Percentiles rank a stretch among this genome's conserved stretches.
These are phyloP conservation scores for Poeciliopsis paucimaculata DNA, from an alignment of 2,797 vertebrate species.

Conservation along the genomic window DNA sequence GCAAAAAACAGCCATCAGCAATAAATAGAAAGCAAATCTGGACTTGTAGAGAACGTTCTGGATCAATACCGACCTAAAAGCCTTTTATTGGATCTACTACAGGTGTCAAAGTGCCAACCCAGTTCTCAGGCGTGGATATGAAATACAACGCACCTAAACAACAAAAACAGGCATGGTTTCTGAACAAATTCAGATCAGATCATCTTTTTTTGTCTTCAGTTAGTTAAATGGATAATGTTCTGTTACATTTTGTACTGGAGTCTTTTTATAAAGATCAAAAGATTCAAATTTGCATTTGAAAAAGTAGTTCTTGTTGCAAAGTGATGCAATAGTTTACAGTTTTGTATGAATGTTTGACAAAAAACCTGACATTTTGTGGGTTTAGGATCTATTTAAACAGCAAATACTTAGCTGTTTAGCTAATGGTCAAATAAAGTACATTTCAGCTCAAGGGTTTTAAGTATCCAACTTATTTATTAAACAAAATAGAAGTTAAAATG, in stretches of 20 bases:
- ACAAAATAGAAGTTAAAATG: neutral
- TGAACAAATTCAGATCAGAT: neutral
- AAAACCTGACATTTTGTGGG: neutral
- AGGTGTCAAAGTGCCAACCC: slow-evolving; percentile 42
- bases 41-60: slow-evolving; percentile 6
- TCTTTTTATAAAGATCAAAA: neutral
- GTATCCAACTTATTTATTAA: neutral
- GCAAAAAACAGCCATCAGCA: neutral
- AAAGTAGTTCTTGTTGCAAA: neutral
- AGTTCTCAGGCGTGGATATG: slow-evolving; percentile 14
- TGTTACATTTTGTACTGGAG: neutral
- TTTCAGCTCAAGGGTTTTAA: neutral
- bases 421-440: neutral
- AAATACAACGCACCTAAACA: neutral
- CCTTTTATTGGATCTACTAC: slow-evolving; percentile 30
- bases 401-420: neutral
- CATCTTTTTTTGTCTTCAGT: neutral
- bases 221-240: neutral
- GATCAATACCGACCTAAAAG: slow-evolving; percentile 49
- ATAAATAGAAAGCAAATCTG: slow-evolving; percentile 21
- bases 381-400: neutral
- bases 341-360: neutral
- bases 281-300: neutral
- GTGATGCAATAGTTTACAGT: neutral
- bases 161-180: neutral